Evolutionary conservation across 1,140 invertebrate genomes (phyloP).

Genomic region (Drosophila mauritiana): DNA sequence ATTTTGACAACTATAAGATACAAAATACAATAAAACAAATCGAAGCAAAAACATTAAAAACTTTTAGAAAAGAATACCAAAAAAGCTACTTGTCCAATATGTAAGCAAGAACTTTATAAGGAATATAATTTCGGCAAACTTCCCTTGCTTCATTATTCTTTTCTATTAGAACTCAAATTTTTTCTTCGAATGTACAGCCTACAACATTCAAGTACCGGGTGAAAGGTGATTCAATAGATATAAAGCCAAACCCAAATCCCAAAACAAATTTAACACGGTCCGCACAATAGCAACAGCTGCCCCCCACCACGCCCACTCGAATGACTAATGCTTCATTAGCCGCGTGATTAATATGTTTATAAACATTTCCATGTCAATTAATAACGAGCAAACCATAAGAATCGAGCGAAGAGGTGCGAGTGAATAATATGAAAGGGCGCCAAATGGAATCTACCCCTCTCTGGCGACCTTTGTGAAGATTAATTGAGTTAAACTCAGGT

Average conservation of each 20-base stretch:
- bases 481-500: conserved; percentile 47
- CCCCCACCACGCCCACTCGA: conserved; percentile 38
- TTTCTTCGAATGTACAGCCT: no score
- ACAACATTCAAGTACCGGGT: conserved; percentile 33
- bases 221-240: conserved; percentile 34
- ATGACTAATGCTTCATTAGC: conserved; percentile 80
- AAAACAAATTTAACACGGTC: conserved; percentile 64
- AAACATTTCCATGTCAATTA: conserved; percentile 81
- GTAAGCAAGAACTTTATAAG: no score
- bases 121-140: no score
- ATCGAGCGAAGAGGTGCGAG: conserved; percentile 30
- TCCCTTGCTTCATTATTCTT: no score
- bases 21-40: conserved; percentile 8
- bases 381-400: conserved; percentile 50
- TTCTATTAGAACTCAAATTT: no score
- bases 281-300: conserved; percentile 19
- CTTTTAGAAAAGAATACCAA: conserved; percentile 3
- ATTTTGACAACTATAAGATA: conserved; percentile 51
- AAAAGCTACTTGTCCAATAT: no score
- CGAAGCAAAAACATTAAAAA: not conserved
- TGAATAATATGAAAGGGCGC: conserved; percentile 59
- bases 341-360: conserved; percentile 81
- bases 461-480: conserved; percentile 32
- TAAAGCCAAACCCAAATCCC: conserved; percentile 34
- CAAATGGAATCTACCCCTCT: conserved; percentile 39